Evolutionary conservation across 2,797 vertebrate genomes (phyloP), one percentile per base, ranked within the genome.

Genomic region (Falco novaeseelandiae): DNA sequence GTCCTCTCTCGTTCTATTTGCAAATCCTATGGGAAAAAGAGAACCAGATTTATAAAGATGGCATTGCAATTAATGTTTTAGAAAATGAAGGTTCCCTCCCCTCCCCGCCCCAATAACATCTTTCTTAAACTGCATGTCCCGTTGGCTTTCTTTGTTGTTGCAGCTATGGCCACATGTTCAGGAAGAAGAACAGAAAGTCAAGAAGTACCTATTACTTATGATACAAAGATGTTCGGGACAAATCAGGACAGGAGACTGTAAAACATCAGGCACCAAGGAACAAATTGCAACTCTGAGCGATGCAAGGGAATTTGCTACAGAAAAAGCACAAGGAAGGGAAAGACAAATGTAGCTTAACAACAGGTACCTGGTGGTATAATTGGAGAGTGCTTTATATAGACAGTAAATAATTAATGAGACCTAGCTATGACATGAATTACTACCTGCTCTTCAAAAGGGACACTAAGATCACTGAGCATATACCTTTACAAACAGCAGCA

Each of bases 1-100:
- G 97, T 97, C 97, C 98, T 99, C 97, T 99, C 99, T 86, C 98
- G 98, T 78, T 99, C 99, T 73, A 99, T 99, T 91, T 99, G 99
- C 27, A 98, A 98, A 95, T 99, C 99, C 99, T 99, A 52, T 8
- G 67, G 76, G 83, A 76, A 38, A 27, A 83, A 95, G 52, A 97
- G 74, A 96, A 95, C 44, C 92, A 58, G 36, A 70, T 44, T 93
- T 87, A 81, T 73, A 62, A 87, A 52, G 69, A 74, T 2, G 44
- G 27, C 17, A 42, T 6, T 74, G 42, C 34, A 92, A 70, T 19
- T 71, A 55, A 13, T 26, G 14, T 44, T 79, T 54, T 26, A 71
- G 51, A 87, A 93, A 77, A 89, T 48, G 11, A 76, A 88, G 44
- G 55, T n/a, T 48, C 18, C 19, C 9, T 17, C 16, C 42, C 42